Evolutionary conservation across 2,113 vertebrate genomes (phyloP), one percentile per base, ranked within the genome.

Genomic region (Oncorhynchus kisutch): DNA sequence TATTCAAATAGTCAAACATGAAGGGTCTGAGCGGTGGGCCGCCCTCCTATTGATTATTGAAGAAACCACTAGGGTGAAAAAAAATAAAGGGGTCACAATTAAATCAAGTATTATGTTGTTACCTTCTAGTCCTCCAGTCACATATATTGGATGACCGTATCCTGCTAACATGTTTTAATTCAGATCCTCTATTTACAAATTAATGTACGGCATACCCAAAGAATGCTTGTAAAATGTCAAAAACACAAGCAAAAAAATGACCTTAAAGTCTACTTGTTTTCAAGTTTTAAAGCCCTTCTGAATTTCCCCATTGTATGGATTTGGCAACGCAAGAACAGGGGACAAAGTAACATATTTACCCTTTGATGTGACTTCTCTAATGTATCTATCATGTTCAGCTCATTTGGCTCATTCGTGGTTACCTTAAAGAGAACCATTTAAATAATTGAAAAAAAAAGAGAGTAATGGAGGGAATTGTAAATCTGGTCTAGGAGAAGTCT

Each of bases 401-500:
- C 88, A 90, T 91, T 91, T 87, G 84, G 81, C 86, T 90, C 88
- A 89, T 91, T 90, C 86, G 84, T 88, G 88, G 84, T 91, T 88
- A 91, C 86, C 85, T 91, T 88, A 87, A 18, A 85, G 82, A 91
- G 87, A 79, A 84, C 85, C 89, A 83, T 86, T 87, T 69, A 88
- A 89, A 90, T 88, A 91, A 90, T 88, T 88, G 85, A 85, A 89
- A 82, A 81, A 69, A 88, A 69, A 88, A 76, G 59, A 76, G 74
- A 91, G 87, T 88, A 88, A 88, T 84, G 82, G 82, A 78, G 85
- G 71, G 86, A 90, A 88, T 88, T 88, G 83, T 79, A 66, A 76
- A 73, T 85, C 75, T 88, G 89, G 85, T 90, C 89, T 82, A 81
- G 85, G 49, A 79, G 85, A 86, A 82, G 81, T 81, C 86, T 80